Percentiles rank a stretch among this genome's conserved stretches.
These are phyloP conservation scores for Fabriciana adippe DNA, from an alignment of 2,888 invertebrate genomes.

Conservation along the genomic window DNA sequence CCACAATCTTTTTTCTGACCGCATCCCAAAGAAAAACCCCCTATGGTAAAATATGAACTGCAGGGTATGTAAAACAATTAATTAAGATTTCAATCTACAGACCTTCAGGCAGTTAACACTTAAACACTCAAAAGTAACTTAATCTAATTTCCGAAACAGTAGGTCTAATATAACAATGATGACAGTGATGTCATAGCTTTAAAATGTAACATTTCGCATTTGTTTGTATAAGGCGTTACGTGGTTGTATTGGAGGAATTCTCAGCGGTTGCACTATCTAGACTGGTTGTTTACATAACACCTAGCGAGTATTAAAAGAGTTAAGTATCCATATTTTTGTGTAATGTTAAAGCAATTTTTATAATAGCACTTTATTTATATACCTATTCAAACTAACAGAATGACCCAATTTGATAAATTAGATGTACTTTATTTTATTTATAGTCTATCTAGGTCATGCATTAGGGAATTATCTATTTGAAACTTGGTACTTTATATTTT, in stretches of 20 bases:
- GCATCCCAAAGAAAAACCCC: too few relatives aligned
- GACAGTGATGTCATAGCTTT: constrained; percentile 25
- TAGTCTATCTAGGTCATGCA: too few relatives aligned
- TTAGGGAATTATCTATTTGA: too few relatives aligned
- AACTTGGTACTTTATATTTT: too few relatives aligned
- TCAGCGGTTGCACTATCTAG: constrained; percentile 30
- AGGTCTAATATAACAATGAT: background rate
- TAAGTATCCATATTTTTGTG: background rate
- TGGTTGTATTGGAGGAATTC: constrained; percentile 28
- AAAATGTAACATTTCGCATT: constrained; percentile 30
- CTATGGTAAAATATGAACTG: too few relatives aligned
- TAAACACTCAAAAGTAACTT: background rate
- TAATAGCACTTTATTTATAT: background rate
- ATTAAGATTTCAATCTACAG: too few relatives aligned
- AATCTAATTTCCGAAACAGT: background rate
- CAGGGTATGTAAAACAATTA: too few relatives aligned
- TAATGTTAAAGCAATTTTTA: background rate
- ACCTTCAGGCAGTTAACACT: too few relatives aligned
- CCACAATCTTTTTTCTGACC: too few relatives aligned
- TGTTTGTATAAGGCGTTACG: constrained; percentile 38
- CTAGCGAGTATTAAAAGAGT: constrained; percentile 6
- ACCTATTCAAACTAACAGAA: too few relatives aligned
- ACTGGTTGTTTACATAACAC: constrained; percentile 34
- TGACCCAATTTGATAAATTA: too few relatives aligned
- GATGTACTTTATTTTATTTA: too few relatives aligned